Base-by-base conservation (phyloP, 2,888 invertebrate genomes). In the Lamproptera curius region DNA sequence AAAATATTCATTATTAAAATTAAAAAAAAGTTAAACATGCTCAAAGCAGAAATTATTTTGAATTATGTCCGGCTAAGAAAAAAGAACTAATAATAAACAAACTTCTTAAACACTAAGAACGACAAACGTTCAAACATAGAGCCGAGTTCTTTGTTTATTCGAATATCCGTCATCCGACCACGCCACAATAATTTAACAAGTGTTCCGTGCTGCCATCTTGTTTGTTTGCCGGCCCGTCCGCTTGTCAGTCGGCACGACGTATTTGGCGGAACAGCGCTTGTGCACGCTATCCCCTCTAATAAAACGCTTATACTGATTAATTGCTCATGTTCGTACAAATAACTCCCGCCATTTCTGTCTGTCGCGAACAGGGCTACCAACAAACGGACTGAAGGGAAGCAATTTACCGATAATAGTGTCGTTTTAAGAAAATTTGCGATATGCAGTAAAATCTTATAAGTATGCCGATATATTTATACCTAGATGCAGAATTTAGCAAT, bases 251-350 rank as follows among this genome's bases (percentile, higher is more conserved):
- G 50, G 46, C 61, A 57, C 68, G 75, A 76, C 65, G 65, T 61
- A 77, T 74, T 64, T 72, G 70, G 69, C 78, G 75, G 73, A 76
- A 76, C 80, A 67, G 65, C 65, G 64, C 58, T 33, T 53, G 65
- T 62, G 59, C 60, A 54, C 62, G 55, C 63, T 62, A 61, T 61
- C 57, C 61, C 62, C 58, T 61, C 67, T 68, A 81, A 81, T 83
- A 83, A 82, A 83, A 78, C 80, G 74, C 70, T 79, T 76, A 70
- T 65, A 58, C 75, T 77, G 77, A 80, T 82, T 78, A 74, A 83
- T 80, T 70, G 71, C 74, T 65, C 63, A 63, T 59, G 55, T 63
- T 67, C 63, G 69, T 67, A 67, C 53, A 42, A 50, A 52, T 49
- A 48, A 40, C 46, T 46, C 13, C 31, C 31, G 33, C 47, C 43